phyloP scores from a whole-genome alignment of 2,113 vertebrate species.

The Osmerus eperlanus region DNA sequence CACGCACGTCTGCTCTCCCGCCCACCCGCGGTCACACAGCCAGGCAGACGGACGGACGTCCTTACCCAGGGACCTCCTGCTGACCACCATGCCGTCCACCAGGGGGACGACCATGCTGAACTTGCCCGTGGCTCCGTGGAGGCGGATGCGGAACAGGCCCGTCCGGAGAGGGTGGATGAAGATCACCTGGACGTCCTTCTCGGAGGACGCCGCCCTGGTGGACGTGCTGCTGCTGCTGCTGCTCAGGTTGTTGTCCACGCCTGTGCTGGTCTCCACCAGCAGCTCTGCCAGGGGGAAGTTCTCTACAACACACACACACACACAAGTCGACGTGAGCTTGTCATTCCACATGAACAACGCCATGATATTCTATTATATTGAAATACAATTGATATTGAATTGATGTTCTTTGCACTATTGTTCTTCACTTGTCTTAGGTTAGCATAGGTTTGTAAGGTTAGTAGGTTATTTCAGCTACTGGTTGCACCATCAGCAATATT shows the following conservation, averaged over 20 bases:
- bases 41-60: conserved; percentile 16
- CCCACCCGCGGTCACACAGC: not conserved
- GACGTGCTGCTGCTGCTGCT: conserved; percentile 87
- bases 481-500: too few species aligned
- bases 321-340: too few species aligned
- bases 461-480: too few species aligned
- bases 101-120: conserved; percentile 89
- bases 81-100: conserved; percentile 88
- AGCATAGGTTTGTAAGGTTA: too few species aligned
- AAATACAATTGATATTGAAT: too few species aligned
- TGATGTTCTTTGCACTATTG: too few species aligned
- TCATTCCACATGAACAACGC: too few species aligned
- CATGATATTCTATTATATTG: too few species aligned
- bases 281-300: conserved; percentile 85
- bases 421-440: too few species aligned
- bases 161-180: conserved; percentile 88
- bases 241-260: conserved; percentile 81
- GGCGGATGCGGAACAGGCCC: conserved; percentile 85
- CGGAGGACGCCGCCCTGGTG: conserved; percentile 76
- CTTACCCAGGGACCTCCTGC: conserved; percentile 83
- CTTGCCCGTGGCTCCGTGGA: conserved; percentile 83
- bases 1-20: conserved; percentile 8
- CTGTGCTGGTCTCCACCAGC: conserved; percentile 82
- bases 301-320: conserved; percentile 60
- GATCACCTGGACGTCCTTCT: conserved; percentile 85